Evolutionary conservation across 1,140 invertebrate species (phyloP).

Genomic region (Ladona fulva): DNA sequence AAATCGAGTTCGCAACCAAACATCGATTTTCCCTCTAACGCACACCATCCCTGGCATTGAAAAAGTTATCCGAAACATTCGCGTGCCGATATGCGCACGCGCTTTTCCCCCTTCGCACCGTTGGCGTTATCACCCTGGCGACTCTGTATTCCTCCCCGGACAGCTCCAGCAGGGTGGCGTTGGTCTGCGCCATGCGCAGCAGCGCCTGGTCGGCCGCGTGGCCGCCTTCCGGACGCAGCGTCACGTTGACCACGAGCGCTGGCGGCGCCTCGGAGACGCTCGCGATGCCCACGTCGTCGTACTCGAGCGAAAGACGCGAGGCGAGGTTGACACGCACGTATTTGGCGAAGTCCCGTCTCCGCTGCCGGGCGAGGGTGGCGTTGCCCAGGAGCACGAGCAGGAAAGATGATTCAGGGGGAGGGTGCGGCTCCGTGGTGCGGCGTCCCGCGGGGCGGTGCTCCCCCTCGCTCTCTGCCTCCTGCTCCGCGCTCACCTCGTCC

Average conservation of each 20-base stretch:
- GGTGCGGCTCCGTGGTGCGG: background rate
- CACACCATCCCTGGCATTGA: too few species aligned
- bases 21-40: too few species aligned
- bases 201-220: constrained; percentile 26
- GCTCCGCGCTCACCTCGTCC: constrained; percentile 28
- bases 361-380: constrained; percentile 30
- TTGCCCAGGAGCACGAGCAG: constrained; percentile 31
- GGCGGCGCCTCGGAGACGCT: constrained; percentile 30
- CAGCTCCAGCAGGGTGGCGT: constrained; percentile 32
- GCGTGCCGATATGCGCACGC: background rate
- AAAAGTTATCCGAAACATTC: background rate
- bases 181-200: constrained; percentile 31
- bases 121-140: background rate
- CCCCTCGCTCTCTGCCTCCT: constrained; percentile 26
- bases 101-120: background rate
- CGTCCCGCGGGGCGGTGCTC: background rate
- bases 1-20: too few species aligned
- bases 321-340: constrained; percentile 34
- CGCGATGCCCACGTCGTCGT: constrained; percentile 29
- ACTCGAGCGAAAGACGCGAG: constrained; percentile 32
- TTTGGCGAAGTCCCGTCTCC: constrained; percentile 32
- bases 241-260: constrained; percentile 31
- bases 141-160: constrained; percentile 32
- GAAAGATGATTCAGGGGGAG: constrained; percentile 16
- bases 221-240: constrained; percentile 14